Conservation (phyloP, 2,888 invertebrate genomes). For the Oligia strigilis region DNA sequence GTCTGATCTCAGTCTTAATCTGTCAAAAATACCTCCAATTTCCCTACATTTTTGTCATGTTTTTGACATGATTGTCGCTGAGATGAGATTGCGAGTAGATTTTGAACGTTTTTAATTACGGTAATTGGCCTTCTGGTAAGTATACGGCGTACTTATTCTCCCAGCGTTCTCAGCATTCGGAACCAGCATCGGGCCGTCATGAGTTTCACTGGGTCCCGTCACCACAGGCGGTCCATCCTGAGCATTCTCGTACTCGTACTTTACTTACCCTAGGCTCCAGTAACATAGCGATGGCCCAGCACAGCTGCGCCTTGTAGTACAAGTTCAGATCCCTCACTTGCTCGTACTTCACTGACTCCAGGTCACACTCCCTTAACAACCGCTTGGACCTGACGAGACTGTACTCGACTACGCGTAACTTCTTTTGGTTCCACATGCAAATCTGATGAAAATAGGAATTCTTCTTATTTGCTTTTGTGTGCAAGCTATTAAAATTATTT, state of each 20-base stretch:
- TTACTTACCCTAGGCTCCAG: constrained; percentile 81
- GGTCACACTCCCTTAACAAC: constrained; percentile 76
- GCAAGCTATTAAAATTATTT: not conserved
- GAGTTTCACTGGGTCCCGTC: not conserved
- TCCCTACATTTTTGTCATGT: not conserved
- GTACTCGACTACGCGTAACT: constrained; percentile 72
- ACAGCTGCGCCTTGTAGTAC: constrained; percentile 84
- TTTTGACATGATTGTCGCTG: not conserved
- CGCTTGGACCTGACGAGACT: constrained; percentile 70
- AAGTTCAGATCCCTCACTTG: constrained; percentile 72
- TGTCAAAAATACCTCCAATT: not conserved
- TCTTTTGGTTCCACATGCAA: constrained; percentile 78
- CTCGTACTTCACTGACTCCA: constrained; percentile 70
- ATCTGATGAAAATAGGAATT: constrained; percentile 69
- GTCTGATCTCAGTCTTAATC: not conserved
- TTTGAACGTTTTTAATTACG: not conserved
- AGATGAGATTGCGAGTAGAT: not conserved
- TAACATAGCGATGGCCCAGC: constrained; percentile 84
- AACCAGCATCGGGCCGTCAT: not conserved
- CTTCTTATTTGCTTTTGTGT: not conserved
- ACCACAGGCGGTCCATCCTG: not conserved
- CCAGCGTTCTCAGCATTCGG: not conserved
- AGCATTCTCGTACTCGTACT: not conserved
- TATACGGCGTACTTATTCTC: not conserved
- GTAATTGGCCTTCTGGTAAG: not conserved